Conservation (phyloP, 2,888 invertebrate species). For the Phengaris alcon region DNA sequence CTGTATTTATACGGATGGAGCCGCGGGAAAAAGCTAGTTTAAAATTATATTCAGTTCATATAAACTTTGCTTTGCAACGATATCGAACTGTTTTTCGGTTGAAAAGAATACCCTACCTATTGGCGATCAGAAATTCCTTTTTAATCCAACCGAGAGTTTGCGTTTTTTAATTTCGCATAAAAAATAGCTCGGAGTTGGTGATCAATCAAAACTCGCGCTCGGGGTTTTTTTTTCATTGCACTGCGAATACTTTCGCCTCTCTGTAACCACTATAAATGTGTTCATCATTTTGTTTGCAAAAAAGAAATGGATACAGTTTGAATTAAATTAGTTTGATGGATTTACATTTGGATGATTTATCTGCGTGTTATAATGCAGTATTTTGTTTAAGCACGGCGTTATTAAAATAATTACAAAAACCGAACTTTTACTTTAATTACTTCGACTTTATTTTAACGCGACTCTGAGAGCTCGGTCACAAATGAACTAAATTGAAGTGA, state of each 20-base stretch:
- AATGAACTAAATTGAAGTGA: background rate
- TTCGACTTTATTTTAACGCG: background rate
- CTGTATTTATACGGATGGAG: too few relatives aligned
- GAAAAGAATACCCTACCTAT: slow-evolving; percentile 62
- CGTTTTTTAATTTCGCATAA: slow-evolving; percentile 77
- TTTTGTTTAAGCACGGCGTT: slow-evolving; percentile 26
- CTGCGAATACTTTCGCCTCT: slow-evolving; percentile 67
- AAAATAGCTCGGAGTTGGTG: slow-evolving; percentile 71
- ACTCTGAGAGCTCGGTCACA: background rate
- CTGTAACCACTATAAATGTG: slow-evolving; percentile 71
- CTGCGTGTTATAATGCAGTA: slow-evolving; percentile 34
- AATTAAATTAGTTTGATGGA: slow-evolving; percentile 70
- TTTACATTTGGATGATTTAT: slow-evolving; percentile 53
- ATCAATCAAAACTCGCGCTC: slow-evolving; percentile 75
- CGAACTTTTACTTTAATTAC: background rate
- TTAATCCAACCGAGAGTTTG: slow-evolving; percentile 72
- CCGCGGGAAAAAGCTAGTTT: background rate
- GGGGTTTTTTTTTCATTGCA: slow-evolving; percentile 72
- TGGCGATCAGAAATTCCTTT: slow-evolving; percentile 68
- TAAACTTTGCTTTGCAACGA: slow-evolving; percentile 47
- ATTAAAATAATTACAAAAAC: slow-evolving; percentile 13
- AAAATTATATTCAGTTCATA: background rate
- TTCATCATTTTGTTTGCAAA: slow-evolving; percentile 71
- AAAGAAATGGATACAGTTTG: slow-evolving; percentile 69
- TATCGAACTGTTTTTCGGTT: slow-evolving; percentile 53